phyloP scores from a whole-genome alignment of 1,140 invertebrate species.

The Lordiphosa stackelbergi region DNA sequence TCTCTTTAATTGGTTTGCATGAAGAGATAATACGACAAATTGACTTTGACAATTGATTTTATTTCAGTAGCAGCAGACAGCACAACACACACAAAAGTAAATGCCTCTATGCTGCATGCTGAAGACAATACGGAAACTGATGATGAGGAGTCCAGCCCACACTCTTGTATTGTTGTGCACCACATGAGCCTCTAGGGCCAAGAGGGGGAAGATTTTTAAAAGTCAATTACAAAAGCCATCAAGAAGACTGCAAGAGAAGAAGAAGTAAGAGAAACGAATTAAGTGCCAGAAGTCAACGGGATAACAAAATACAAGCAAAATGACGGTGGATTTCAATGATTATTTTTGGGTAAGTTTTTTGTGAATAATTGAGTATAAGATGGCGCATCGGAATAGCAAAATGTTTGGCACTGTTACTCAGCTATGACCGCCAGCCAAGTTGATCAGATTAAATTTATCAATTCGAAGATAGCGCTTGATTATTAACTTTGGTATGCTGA shows the following conservation, averaged over 20 bases:
- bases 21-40: neutral
- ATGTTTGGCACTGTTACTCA: too few species aligned
- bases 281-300: conserved; percentile 2
- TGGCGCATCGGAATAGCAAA: too few species aligned
- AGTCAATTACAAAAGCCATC: conserved; percentile 60
- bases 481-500: too few species aligned
- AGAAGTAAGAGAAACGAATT: conserved; percentile 9
- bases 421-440: too few species aligned
- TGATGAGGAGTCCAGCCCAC: conserved; percentile 38
- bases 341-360: conserved; percentile 86
- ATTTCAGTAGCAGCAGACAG: conserved; percentile 18
- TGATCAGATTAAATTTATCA: too few species aligned
- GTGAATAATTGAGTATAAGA: neutral
- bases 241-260: conserved; percentile 13
- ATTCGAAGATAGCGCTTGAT: too few species aligned
- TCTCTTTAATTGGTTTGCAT: too few species aligned
- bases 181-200: conserved; percentile 17
- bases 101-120: conserved; percentile 43
- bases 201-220: conserved; percentile 22
- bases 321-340: conserved; percentile 89
- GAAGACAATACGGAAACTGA: conserved; percentile 45
- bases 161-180: conserved; percentile 30
- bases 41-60: conserved; percentile 6
- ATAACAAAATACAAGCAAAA: conserved; percentile 70
- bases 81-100: conserved; percentile 14